A percentile compares a stretch with the other conserved stretches of the same genome.
Evolutionary conservation across 2,797 vertebrate genomes (phyloP).

Genomic region (Ceyx erithaca): DNA sequence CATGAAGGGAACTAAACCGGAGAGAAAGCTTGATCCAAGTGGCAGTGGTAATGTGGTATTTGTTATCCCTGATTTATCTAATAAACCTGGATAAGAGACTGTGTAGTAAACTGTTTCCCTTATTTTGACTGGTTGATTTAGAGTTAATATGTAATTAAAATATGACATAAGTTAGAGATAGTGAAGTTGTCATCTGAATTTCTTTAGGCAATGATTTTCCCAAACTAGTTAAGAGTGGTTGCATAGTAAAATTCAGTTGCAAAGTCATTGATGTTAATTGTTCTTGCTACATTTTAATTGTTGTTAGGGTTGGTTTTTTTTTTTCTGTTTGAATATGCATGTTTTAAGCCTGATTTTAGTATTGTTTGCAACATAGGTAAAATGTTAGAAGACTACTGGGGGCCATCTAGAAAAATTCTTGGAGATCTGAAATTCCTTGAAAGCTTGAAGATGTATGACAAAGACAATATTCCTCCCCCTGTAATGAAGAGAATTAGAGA

Average conservation of each 20-base stretch:
- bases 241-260: background rate
- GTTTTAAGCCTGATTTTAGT: background rate
- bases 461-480: slow-evolving; percentile 86
- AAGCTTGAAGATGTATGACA: slow-evolving; percentile 88
- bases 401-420: slow-evolving; percentile 91
- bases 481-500: slow-evolving; percentile 92
- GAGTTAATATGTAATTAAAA: background rate
- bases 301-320: background rate
- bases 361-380: slow-evolving; percentile 83
- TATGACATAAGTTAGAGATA: background rate
- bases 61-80: background rate
- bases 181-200: background rate
- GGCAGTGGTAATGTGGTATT: slow-evolving; percentile 83
- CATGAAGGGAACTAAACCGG: slow-evolving; percentile 91
- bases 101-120: background rate
- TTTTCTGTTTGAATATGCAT: background rate
- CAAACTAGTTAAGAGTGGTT: background rate
- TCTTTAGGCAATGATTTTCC: background rate
- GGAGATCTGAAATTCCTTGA: slow-evolving; percentile 93
- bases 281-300: background rate
- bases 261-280: background rate
- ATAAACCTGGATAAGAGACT: background rate
- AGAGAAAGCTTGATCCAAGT: slow-evolving; percentile 90
- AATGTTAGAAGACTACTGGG: slow-evolving; percentile 95
- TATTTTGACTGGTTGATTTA: background rate